Conservation (phyloP, 2,888 invertebrate genomes). For the Hybos culiciformis region DNA sequence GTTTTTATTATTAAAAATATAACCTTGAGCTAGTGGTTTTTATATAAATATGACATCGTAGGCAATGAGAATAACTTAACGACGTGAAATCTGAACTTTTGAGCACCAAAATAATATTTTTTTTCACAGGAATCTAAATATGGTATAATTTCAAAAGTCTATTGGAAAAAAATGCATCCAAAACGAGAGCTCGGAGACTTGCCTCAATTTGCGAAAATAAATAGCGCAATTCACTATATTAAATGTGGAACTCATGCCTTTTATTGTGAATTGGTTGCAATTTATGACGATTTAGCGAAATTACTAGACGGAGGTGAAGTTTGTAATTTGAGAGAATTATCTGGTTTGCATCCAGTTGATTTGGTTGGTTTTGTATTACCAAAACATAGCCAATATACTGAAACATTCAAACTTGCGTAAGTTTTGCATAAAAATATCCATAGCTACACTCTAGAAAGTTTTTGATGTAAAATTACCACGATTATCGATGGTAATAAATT, state of each 20-base stretch:
- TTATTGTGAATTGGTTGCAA: slow-evolving; percentile 36
- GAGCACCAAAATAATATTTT: no score
- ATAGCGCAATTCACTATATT: slow-evolving; percentile 33
- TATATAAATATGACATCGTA: no score
- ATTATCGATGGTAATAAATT: no score
- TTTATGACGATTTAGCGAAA: slow-evolving; percentile 33
- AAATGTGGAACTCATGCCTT: slow-evolving; percentile 37
- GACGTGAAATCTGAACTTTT: no score
- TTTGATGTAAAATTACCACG: no score
- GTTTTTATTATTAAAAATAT: no score
- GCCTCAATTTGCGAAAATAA: slow-evolving; percentile 22
- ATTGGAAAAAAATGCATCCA: slow-evolving; percentile 22
- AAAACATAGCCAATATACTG: slow-evolving; percentile 34
- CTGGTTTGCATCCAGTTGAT: slow-evolving; percentile 25
- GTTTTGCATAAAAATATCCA: no score
- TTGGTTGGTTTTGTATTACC: slow-evolving; percentile 30
- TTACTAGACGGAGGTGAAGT: slow-evolving; percentile 36
- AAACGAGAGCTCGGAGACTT: slow-evolving; percentile 19
- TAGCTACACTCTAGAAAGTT: no score
- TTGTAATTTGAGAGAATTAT: slow-evolving; percentile 33
- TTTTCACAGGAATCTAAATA: slow-evolving; percentile 11
- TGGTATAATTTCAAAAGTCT: slow-evolving; percentile 23
- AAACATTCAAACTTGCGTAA: slow-evolving; percentile 26
- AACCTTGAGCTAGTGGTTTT: no score
- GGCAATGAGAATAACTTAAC: no score